These are phyloP conservation scores for Pristionchus fissidentatus DNA, from an alignment of 2,888 invertebrate species.

Conservation along the genomic window DNA sequence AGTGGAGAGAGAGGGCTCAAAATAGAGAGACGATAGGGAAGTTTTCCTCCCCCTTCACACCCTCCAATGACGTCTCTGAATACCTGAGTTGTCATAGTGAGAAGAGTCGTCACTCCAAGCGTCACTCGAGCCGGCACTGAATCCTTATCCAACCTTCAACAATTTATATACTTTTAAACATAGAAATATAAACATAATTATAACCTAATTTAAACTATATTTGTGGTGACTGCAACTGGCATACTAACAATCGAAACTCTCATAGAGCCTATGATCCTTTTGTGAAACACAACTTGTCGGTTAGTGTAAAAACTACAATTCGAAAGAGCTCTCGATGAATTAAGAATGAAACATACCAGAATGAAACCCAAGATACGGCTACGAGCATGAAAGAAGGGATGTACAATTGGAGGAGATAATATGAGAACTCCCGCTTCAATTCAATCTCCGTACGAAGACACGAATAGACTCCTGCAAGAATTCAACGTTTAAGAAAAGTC, in stretches of 20 bases:
- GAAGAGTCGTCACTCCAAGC: conserved; percentile 55
- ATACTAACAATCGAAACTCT: no score
- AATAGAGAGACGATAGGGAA: background rate
- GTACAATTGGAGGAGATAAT: conserved; percentile 86
- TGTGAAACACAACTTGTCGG: no score
- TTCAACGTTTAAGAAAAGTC: background rate
- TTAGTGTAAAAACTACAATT: background rate
- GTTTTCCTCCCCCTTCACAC: background rate
- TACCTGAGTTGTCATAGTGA: conserved; percentile 54
- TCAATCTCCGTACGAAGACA: conserved; percentile 62
- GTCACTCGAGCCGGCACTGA: conserved; percentile 72
- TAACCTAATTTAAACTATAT: no score
- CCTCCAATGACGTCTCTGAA: background rate
- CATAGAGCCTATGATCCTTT: no score
- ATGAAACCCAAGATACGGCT: conserved; percentile 76
- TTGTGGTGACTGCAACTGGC: no score
- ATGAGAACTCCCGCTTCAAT: conserved; percentile 86
- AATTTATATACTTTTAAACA: no score
- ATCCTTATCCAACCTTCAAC: conserved; percentile 68
- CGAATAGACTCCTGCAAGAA: conserved; percentile 57
- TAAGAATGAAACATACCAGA: background rate
- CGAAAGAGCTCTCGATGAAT: background rate
- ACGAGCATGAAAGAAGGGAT: conserved; percentile 95
- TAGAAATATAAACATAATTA: no score
- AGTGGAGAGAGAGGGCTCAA: background rate